A percentile compares a stretch with the other conserved stretches of the same genome.
These are phyloP conservation scores for Antheraea assamensis DNA, from an alignment of 2,888 invertebrate genomes.

Conservation along the genomic window DNA sequence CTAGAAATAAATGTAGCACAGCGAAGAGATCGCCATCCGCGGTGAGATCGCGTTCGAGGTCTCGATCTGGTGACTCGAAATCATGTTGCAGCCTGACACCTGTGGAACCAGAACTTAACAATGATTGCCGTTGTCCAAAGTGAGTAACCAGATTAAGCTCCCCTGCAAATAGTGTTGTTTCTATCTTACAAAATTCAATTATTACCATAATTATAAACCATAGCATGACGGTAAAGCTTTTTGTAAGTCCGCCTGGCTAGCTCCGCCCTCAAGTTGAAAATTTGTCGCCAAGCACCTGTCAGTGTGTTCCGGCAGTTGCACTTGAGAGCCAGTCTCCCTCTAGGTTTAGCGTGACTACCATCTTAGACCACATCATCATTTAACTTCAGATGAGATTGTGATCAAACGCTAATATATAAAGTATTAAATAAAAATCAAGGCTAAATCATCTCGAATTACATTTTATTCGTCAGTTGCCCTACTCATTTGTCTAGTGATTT, in stretches of 20 bases:
- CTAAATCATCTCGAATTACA: neutral
- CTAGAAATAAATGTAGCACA: slow-evolving; percentile 53
- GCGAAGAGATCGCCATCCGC: slow-evolving; percentile 29
- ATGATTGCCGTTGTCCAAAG: slow-evolving; percentile 43
- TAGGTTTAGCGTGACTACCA: too few relatives aligned
- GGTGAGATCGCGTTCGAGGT: slow-evolving; percentile 50
- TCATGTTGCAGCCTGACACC: slow-evolving; percentile 53
- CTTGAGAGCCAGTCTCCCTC: too few relatives aligned
- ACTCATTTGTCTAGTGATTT: neutral
- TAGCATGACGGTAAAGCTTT: too few relatives aligned
- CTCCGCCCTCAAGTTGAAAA: too few relatives aligned
- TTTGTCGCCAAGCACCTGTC: too few relatives aligned
- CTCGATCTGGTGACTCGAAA: slow-evolving; percentile 48
- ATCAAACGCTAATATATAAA: too few relatives aligned
- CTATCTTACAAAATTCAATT: neutral
- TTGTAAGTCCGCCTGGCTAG: too few relatives aligned
- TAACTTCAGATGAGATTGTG: too few relatives aligned
- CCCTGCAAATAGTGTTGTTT: neutral
- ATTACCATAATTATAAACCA: too few relatives aligned
- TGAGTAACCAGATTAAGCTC: slow-evolving; percentile 28
- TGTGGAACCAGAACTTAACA: slow-evolving; percentile 32
- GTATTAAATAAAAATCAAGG: too few relatives aligned
- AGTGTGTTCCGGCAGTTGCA: too few relatives aligned
- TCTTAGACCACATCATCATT: too few relatives aligned
- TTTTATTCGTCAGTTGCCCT: neutral